These are phyloP conservation scores for Dasyprocta punctata DNA, from an alignment of 2,113 vertebrate genomes.

Conservation along the genomic window DNA sequence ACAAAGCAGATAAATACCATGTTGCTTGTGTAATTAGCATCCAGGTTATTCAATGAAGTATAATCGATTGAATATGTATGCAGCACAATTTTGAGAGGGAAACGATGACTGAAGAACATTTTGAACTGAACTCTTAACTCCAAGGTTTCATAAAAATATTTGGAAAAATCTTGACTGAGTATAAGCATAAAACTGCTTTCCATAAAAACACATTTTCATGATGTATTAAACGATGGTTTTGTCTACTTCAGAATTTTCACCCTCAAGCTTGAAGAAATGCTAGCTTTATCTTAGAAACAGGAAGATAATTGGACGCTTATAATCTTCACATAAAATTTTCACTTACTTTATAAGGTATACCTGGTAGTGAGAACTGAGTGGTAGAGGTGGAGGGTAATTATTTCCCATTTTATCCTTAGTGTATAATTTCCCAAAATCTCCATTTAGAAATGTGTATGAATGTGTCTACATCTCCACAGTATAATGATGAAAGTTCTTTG, in stretches of 20 bases:
- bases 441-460: neutral
- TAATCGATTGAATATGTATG: neutral
- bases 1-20: neutral
- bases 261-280: neutral
- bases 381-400: neutral
- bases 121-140: neutral
- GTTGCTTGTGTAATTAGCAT: neutral
- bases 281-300: neutral
- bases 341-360: neutral
- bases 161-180: neutral
- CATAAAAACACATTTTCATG: slow-evolving; percentile 11
- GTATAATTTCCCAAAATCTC: neutral
- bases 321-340: neutral
- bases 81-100: neutral
- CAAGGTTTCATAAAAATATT: neutral
- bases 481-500: neutral
- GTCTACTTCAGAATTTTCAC: neutral
- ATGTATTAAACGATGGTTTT: neutral
- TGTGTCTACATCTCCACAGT: neutral
- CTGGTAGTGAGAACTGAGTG: neutral
- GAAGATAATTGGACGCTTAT: neutral
- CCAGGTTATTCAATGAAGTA: neutral
- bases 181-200: slow-evolving; percentile 21
- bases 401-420: neutral
- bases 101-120: neutral